Conservation (phyloP, 2,888 invertebrate genomes). For the Troides oblongomaculatus region DNA sequence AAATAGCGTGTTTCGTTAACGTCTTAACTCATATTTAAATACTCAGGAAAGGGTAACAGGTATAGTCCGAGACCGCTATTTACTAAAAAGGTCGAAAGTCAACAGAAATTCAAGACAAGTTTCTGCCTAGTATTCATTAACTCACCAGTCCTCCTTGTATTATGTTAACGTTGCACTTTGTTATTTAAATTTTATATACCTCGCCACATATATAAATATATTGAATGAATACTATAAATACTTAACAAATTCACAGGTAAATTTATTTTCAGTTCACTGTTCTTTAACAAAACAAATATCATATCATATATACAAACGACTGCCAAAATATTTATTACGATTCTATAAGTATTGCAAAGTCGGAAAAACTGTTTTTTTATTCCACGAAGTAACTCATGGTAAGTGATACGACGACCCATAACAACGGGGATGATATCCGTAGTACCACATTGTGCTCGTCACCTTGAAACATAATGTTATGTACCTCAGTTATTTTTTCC, state of each 20-base stretch:
- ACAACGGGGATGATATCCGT: no score
- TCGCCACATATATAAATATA: background rate
- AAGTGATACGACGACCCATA: no score
- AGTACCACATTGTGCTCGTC: no score
- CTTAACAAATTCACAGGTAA: background rate
- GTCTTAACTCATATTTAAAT: background rate
- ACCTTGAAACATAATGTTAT: no score
- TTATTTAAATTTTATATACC: background rate
- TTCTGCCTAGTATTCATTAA: background rate
- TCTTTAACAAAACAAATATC: no score
- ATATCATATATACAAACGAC: no score
- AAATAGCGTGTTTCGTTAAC: background rate
- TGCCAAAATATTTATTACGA: no score
- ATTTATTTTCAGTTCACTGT: background rate
- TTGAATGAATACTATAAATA: background rate
- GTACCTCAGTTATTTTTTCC: no score
- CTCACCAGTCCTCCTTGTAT: slow-evolving; percentile 22
- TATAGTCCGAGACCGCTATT: slow-evolving; percentile 1
- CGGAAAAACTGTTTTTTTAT: no score
- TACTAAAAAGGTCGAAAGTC: slow-evolving; percentile 13
- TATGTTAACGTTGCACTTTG: background rate
- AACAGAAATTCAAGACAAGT: slow-evolving; percentile 4
- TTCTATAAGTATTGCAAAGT: no score
- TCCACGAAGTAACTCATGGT: no score
- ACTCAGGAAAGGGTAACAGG: slow-evolving; percentile 1